Conservation (phyloP, 2,888 invertebrate species). For the Drosophila cognata region DNA sequence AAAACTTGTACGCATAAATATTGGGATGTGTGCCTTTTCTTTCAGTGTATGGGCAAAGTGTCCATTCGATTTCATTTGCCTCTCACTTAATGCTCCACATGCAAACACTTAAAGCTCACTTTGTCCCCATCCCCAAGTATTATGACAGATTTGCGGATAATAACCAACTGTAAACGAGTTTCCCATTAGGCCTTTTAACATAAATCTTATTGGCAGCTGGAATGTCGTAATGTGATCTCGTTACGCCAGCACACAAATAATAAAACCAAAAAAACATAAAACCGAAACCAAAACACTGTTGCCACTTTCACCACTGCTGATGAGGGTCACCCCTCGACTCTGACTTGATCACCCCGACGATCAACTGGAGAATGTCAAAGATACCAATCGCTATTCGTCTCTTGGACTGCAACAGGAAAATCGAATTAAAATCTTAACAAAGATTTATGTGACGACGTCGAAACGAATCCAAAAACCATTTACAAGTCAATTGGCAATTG, state of each 20-base stretch:
- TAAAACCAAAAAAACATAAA: neutral
- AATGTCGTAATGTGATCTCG: constrained; percentile 34
- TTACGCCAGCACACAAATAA: constrained; percentile 44
- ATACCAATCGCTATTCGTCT: constrained; percentile 30
- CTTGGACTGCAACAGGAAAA: constrained; percentile 34
- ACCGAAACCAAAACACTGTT: constrained; percentile 23
- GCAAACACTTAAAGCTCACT: constrained; percentile 16
- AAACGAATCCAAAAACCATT: constrained; percentile 45
- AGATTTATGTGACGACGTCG: constrained; percentile 60
- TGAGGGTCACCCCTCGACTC: constrained; percentile 48
- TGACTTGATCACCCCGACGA: neutral
- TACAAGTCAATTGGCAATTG: constrained; percentile 74
- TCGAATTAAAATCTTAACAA: constrained; percentile 70
- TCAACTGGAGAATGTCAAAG: constrained; percentile 18
- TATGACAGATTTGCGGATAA: constrained; percentile 31
- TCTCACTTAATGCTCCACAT: constrained; percentile 24
- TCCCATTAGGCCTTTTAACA: constrained; percentile 34
- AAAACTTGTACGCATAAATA: neutral
- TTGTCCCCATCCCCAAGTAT: constrained; percentile 22
- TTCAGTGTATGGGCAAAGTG: constrained; percentile 6
- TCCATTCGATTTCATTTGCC: constrained; percentile 17
- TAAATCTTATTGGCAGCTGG: constrained; percentile 33
- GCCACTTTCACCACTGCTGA: constrained; percentile 57
- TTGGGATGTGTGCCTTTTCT: constrained; percentile 1
- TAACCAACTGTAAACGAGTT: constrained; percentile 44